Evolutionary conservation across 2,888 invertebrate species (phyloP).

Genomic region (Cheiracanthium punctorium): DNA sequence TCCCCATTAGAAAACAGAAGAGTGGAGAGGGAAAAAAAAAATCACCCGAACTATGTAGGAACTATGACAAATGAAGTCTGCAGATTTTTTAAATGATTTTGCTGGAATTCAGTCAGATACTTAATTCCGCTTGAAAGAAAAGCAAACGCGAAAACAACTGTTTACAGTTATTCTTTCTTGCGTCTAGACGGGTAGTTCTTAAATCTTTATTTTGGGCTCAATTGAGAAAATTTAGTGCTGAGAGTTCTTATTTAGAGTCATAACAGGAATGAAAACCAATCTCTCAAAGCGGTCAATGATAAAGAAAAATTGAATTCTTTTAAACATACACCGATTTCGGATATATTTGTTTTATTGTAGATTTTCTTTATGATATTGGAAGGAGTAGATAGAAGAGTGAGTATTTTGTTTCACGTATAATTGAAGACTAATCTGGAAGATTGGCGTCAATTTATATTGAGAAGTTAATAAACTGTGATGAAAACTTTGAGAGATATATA

Average conservation of each 20-base stretch:
- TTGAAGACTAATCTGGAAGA: too few species aligned
- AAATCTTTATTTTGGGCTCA: conserved; percentile 49
- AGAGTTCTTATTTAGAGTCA: conserved; percentile 19
- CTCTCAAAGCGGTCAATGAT: conserved; percentile 31
- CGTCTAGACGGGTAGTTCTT: conserved; percentile 43
- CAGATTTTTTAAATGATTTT: conserved; percentile 58
- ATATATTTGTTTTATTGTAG: too few species aligned
- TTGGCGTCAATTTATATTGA: too few species aligned
- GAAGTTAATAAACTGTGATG: too few species aligned
- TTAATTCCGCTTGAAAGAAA: conserved; percentile 61
- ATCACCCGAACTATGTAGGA: conserved; percentile 22
- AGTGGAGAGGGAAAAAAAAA: conserved; percentile 12
- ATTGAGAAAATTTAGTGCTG: conserved; percentile 20
- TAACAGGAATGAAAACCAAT: conserved; percentile 31
- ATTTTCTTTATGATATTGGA: too few species aligned
- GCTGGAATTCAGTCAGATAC: conserved; percentile 51
- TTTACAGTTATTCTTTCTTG: conserved; percentile 47
- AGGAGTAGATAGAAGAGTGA: too few species aligned
- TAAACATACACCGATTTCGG: not conserved
- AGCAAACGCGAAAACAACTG: conserved; percentile 58
- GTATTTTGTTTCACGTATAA: too few species aligned
- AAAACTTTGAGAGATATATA: too few species aligned
- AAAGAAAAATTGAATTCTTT: conserved; percentile 34
- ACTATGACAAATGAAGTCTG: conserved; percentile 52
- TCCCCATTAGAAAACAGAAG: conserved; percentile 36